Evolutionary conservation across 2,113 vertebrate genomes (phyloP).

Genomic region (Pelecanoides urinatrix): DNA sequence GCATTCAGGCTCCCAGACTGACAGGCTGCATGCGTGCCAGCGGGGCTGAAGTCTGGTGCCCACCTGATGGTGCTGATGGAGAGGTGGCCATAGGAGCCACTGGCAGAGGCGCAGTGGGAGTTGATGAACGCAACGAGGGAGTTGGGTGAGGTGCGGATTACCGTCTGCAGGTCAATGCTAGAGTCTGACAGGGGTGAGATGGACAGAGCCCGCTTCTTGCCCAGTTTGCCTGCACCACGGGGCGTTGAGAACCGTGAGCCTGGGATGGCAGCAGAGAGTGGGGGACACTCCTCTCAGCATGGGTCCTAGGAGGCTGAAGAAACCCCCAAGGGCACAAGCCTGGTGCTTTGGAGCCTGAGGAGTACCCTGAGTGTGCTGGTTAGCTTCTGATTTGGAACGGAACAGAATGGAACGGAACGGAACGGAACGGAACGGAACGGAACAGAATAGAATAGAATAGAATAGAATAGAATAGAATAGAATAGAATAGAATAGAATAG

Average conservation of each 20-base stretch:
- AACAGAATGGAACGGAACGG: neutral
- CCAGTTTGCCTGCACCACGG: constrained; percentile 87
- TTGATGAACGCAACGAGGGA: constrained; percentile 96
- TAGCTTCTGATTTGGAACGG: neutral
- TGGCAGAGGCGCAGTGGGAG: constrained; percentile 85
- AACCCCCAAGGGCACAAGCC: neutral
- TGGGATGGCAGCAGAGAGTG: constrained; percentile 28
- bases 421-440: rapidly evolving
- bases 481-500: neutral
- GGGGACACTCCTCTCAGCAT: neutral
- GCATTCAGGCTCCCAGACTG: neutral
- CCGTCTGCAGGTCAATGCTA: constrained; percentile 94
- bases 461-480: neutral
- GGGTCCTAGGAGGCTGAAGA: neutral
- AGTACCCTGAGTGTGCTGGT: neutral
- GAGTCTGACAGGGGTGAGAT: constrained; percentile 95
- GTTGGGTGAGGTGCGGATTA: constrained; percentile 96
- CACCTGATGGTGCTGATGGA: constrained; percentile 95
- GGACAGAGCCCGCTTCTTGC: constrained; percentile 94
- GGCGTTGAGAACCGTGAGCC: constrained; percentile 89
- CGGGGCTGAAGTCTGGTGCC: neutral
- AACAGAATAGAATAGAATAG: neutral
- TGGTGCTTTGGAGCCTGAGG: neutral
- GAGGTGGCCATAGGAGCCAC: constrained; percentile 93
- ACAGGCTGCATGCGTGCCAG: neutral